These are phyloP conservation scores for Parnassius mnemosyne DNA, from an alignment of 2,888 invertebrate species.

Conservation along the genomic window DNA sequence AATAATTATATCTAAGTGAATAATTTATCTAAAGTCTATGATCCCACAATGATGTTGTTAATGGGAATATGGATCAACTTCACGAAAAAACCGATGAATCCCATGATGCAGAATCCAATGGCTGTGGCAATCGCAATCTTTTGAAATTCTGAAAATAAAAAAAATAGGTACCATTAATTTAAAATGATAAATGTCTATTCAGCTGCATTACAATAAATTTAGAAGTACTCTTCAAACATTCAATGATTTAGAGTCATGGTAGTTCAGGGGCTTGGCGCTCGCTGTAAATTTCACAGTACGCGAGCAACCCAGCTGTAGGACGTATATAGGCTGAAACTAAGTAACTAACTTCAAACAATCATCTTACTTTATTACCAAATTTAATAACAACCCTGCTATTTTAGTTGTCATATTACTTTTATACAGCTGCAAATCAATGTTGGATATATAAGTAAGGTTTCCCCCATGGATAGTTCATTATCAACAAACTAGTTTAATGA, in stretches of 20 bases:
- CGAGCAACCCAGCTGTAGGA: too few species aligned
- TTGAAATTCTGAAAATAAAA: conserved; percentile 91
- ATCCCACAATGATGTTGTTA: conserved; percentile 96
- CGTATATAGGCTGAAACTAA: too few species aligned
- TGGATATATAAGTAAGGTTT: too few species aligned
- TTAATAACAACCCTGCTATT: too few species aligned
- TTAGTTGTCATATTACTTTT: too few species aligned
- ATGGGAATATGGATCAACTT: conserved; percentile 99
- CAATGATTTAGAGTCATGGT: too few species aligned
- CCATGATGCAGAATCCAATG: conserved; percentile 99
- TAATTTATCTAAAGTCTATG: conserved; percentile 68
- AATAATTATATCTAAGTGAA: conserved; percentile 53
- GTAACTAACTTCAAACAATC: not conserved
- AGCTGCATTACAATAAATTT: conserved; percentile 4
- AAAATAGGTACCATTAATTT: not conserved
- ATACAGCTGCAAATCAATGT: too few species aligned
- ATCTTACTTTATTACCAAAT: too few species aligned
- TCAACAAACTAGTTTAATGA: too few species aligned
- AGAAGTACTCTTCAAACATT: conserved; percentile 2
- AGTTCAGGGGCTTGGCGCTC: too few species aligned
- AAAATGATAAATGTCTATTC: not conserved
- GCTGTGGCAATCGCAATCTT: conserved; percentile 99
- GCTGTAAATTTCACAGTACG: too few species aligned
- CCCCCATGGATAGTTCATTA: too few species aligned
- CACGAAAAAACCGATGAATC: conserved; percentile 99